Evolutionary conservation across 2,113 vertebrate genomes (phyloP), one percentile per base, ranked within the genome.

Genomic region (Larimichthys crocea): DNA sequence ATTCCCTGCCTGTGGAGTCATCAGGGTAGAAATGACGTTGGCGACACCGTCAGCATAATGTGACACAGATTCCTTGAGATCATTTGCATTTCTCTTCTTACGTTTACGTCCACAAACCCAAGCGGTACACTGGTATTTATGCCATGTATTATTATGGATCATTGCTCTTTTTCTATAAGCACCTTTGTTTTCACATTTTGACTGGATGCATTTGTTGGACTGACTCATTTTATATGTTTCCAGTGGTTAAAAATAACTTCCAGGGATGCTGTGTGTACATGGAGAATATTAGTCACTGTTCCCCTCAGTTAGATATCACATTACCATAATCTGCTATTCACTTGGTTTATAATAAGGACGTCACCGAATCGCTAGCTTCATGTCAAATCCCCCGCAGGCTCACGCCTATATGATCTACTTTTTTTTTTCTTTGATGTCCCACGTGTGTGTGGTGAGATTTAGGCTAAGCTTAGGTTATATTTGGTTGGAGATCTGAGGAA

Each of bases 291-390:
- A 93, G 90, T 93, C 93, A 91, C 86, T 62, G 62, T 84, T 86
- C 80, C 79, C 84, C 71, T 82, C 83, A 82, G 86, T 87, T 90
- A 88, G 83, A 89, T 89, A 86, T 91, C 76, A 86, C 82, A 94
- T 94, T 92, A 92, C 66, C 93, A 93, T 94, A 93, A 94, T 92
- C 93, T 92, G 85, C 89, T 89, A 92, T 91, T 91, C 91, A 92
- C 85, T 90, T 83, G 92, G 73, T 92, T 92, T 93, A 90, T 84
- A 92, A 92, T 88, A 85, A 85, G 82, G 86, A 89, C 69, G 74
- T 85, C 89, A 86, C 60, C 75, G 90, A 92, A 90, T 87, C 76
- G 48, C 87, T 57, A 75, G 88, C 87, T 89, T 88, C 76, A 50
- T 91, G 88, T 91, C 75, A 89, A 90, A 92, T 84, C 90, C 88